These are phyloP conservation scores for Drosophila buzzatii DNA, from an alignment of 2,888 invertebrate species.

Conservation along the genomic window DNA sequence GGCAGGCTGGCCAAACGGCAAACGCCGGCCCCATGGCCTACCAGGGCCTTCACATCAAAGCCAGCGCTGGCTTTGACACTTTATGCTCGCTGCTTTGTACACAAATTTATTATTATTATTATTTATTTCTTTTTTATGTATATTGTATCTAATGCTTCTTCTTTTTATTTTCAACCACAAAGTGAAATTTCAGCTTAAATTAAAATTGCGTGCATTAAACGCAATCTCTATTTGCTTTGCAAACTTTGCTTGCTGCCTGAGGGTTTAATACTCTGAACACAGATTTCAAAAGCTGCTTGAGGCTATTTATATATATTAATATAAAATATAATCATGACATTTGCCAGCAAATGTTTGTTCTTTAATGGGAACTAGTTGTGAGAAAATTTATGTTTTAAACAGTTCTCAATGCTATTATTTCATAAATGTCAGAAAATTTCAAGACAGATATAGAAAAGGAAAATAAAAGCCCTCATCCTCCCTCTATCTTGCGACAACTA, in stretches of 20 bases:
- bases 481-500: background rate
- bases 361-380: slow-evolving; percentile 3
- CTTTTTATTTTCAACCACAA: slow-evolving; percentile 41
- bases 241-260: slow-evolving; percentile 19
- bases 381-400: background rate
- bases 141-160: slow-evolving; percentile 29
- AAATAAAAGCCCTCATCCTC: too few species aligned
- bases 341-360: slow-evolving; percentile 22
- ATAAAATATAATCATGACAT: slow-evolving; percentile 4
- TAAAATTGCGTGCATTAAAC: slow-evolving; percentile 54
- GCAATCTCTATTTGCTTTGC: slow-evolving; percentile 53
- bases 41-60: slow-evolving; percentile 60
- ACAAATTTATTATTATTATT: slow-evolving; percentile 14
- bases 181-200: slow-evolving; percentile 43
- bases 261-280: slow-evolving; percentile 9
- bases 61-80: slow-evolving; percentile 44
- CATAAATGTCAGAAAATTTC: background rate
- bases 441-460: background rate
- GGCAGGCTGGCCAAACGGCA: slow-evolving; percentile 38
- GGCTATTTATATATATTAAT: slow-evolving; percentile 11
- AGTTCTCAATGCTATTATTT: background rate
- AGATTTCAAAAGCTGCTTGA: slow-evolving; percentile 59
- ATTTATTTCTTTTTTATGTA: background rate
- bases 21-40: background rate
- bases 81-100: slow-evolving; percentile 30